Percentiles rank a stretch among this genome's conserved stretches.
Evolutionary conservation across 2,797 vertebrate genomes (phyloP).

Genomic region (Takifugu rubripes): DNA sequence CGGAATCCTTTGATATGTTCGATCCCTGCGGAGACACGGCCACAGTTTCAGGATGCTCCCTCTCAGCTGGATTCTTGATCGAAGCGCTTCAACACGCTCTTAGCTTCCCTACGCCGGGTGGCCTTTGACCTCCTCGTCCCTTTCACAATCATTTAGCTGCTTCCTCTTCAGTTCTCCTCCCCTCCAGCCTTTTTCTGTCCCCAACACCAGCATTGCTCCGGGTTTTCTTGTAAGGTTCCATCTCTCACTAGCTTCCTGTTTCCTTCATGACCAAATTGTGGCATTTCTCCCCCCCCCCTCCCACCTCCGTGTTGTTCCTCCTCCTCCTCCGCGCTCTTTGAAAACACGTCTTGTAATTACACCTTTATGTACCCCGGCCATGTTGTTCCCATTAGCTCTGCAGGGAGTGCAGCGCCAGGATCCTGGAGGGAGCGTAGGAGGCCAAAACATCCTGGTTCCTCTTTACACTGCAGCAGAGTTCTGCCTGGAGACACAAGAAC

Average conservation of each 20-base stretch:
- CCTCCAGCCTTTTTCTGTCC: not conserved
- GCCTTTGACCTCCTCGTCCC: not conserved
- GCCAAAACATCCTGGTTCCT: conserved; percentile 56
- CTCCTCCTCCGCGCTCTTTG: conserved; percentile 13
- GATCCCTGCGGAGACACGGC: conserved; percentile 77
- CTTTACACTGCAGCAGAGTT: no score
- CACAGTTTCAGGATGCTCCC: conserved; percentile 6
- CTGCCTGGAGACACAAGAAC: no score
- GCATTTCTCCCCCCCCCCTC: not conserved
- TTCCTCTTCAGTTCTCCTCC: not conserved
- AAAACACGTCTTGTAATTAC: conserved; percentile 70
- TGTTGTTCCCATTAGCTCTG: conserved; percentile 69
- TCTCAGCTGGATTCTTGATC: no score
- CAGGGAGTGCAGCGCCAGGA: conserved; percentile 14
- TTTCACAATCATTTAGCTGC: not conserved
- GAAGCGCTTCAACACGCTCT: no score
- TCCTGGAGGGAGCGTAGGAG: conserved; percentile 14
- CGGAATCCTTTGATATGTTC: conserved; percentile 94
- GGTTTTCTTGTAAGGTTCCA: not conserved
- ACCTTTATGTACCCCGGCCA: conserved; percentile 60
- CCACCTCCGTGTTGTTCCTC: not conserved
- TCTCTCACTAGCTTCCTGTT: not conserved
- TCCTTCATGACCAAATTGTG: not conserved
- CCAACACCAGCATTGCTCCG: not conserved
- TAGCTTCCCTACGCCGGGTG: no score